Conservation (phyloP, 2,888 invertebrate species). For the Lithophane leautieri region DNA sequence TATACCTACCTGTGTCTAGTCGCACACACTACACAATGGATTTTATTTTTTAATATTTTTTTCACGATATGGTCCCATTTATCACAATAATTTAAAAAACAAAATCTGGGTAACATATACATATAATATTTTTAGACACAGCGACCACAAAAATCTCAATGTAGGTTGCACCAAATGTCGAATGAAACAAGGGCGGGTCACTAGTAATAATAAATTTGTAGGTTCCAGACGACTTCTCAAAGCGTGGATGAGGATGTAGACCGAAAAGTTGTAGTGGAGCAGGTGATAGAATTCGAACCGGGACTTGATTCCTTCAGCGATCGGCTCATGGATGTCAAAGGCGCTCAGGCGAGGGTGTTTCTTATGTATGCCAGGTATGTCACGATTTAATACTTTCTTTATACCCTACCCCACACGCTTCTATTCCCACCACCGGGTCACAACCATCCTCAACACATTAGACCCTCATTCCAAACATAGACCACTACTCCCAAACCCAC, state of each 20-base stretch:
- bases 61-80: not conserved
- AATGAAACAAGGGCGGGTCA: not conserved
- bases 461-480: not conserved
- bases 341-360: slow-evolving; percentile 97
- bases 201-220: slow-evolving; percentile 59
- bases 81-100: not conserved
- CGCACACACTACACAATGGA: not conserved
- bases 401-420: no score
- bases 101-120: no score
- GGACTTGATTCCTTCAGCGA: slow-evolving; percentile 96
- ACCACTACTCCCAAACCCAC: not conserved
- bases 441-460: not conserved
- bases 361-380: slow-evolving; percentile 97
- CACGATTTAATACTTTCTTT: not conserved
- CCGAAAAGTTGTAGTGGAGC: slow-evolving; percentile 97
- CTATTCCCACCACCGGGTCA: not conserved
- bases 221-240: slow-evolving; percentile 98
- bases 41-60: not conserved
- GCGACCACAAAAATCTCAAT: not conserved
- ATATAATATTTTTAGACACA: not conserved
- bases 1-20: no score
- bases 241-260: slow-evolving; percentile 97
- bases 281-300: slow-evolving; percentile 97
- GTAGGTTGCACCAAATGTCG: not conserved
- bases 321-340: slow-evolving; percentile 94